Conservation (phyloP, 2,113 vertebrate species). For the Leptobrachium ailaonicum region DNA sequence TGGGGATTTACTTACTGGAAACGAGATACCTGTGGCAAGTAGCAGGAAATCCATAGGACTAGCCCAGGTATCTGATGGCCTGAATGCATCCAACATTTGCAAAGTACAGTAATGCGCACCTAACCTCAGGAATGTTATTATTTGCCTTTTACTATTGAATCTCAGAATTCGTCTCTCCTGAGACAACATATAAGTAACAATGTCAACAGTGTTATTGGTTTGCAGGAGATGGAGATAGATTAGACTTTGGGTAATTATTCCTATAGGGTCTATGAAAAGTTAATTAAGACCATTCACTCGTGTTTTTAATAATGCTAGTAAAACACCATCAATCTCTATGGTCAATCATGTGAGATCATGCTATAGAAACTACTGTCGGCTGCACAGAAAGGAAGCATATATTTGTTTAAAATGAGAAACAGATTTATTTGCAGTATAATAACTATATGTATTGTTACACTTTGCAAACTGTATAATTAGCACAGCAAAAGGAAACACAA, state of each 20-base stretch:
- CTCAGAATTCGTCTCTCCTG: slow-evolving; percentile 14
- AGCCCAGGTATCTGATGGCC: slow-evolving; percentile 19
- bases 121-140: slow-evolving; percentile 31
- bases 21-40: slow-evolving; percentile 3
- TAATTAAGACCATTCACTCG: slow-evolving; percentile 18
- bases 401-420: slow-evolving; percentile 52
- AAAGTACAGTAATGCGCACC: background rate
- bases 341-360: slow-evolving; percentile 43
- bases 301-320: slow-evolving; percentile 38
- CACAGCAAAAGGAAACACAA: background rate
- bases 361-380: slow-evolving; percentile 40
- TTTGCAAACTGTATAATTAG: slow-evolving; percentile 48
- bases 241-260: slow-evolving; percentile 30
- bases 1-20: slow-evolving; percentile 23
- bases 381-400: slow-evolving; percentile 42
- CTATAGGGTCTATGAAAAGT: slow-evolving; percentile 30
- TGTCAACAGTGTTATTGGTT: slow-evolving; percentile 5
- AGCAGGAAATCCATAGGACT: slow-evolving; percentile 9
- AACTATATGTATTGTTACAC: slow-evolving; percentile 39
- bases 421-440: slow-evolving; percentile 44
- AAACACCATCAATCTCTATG: slow-evolving; percentile 8
- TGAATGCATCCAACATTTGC: background rate
- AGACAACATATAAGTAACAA: slow-evolving; percentile 21
- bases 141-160: background rate
- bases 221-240: slow-evolving; percentile 36